These are phyloP conservation scores for Torymus texanus DNA, from an alignment of 2,888 invertebrate species.

Conservation along the genomic window DNA sequence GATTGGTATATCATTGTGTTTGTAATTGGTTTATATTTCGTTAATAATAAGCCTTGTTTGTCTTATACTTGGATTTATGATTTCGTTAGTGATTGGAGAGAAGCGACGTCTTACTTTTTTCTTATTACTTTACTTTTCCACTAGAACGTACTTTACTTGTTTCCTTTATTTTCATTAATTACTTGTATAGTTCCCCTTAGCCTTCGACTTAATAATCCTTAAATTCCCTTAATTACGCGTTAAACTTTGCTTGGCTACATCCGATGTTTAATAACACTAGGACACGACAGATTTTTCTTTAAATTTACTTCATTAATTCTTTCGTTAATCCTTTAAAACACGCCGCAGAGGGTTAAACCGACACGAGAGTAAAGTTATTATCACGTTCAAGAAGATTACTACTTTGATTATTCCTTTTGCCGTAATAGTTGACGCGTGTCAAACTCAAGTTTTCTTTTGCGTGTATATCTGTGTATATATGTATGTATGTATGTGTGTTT, in stretches of 20 bases:
- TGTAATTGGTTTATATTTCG: slow-evolving; percentile 31
- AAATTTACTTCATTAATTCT: no score
- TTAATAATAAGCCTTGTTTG: slow-evolving; percentile 26
- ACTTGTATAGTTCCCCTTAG: slow-evolving; percentile 10
- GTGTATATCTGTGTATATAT: no score
- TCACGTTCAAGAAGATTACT: slow-evolving; percentile 47
- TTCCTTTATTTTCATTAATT: slow-evolving; percentile 22
- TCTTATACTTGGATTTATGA: slow-evolving; percentile 39
- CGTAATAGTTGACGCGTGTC: neutral
- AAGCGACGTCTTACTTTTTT: slow-evolving; percentile 25
- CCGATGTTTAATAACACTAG: slow-evolving; percentile 38
- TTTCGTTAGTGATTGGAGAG: slow-evolving; percentile 11
- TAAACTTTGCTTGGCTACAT: slow-evolving; percentile 43
- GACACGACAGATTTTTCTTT: slow-evolving; percentile 39
- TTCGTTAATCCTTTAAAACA: neutral
- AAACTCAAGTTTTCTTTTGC: neutral
- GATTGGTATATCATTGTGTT: slow-evolving; percentile 42
- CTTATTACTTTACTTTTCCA: slow-evolving; percentile 1
- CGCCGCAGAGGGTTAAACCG: slow-evolving; percentile 33
- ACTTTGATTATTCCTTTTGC: slow-evolving; percentile 44
- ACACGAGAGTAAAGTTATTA: slow-evolving; percentile 31
- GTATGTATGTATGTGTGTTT: no score
- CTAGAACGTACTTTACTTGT: slow-evolving; percentile 1
- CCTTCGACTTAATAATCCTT: no score
- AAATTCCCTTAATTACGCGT: slow-evolving; percentile 29